Conservation (phyloP, 2,113 vertebrate species). For the Toxotes jaculatrix region DNA sequence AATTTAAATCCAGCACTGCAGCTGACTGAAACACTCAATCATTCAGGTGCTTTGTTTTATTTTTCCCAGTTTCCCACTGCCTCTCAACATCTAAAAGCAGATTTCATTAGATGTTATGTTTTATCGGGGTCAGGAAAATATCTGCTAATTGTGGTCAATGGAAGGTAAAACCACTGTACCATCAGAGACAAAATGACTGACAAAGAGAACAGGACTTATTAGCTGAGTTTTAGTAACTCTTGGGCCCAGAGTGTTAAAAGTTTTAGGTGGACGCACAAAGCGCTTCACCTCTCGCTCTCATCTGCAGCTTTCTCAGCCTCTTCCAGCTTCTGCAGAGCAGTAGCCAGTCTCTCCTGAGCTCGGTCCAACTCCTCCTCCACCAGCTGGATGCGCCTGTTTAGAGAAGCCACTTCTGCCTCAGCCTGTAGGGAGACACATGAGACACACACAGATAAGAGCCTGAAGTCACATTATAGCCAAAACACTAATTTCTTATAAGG, state of each 20-base stretch:
- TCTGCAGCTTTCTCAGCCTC: slow-evolving; percentile 98
- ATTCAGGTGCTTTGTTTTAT: no score
- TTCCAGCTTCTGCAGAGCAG: slow-evolving; percentile 96
- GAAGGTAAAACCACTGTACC: no score
- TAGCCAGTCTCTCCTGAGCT: slow-evolving; percentile 96
- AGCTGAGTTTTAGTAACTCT: not conserved
- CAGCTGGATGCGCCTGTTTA: slow-evolving; percentile 97
- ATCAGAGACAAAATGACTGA: no score
- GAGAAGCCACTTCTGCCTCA: slow-evolving; percentile 96
- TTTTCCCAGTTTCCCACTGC: no score
- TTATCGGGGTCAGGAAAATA: no score
- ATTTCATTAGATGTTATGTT: not conserved
- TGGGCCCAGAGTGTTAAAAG: not conserved
- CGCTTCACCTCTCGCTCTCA: slow-evolving; percentile 93
- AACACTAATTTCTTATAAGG: not conserved
- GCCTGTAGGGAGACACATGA: slow-evolving; percentile 82
- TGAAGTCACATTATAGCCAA: not conserved
- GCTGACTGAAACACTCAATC: not conserved
- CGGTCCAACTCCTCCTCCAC: slow-evolving; percentile 98
- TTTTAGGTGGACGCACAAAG: not conserved
- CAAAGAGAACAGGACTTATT: not conserved
- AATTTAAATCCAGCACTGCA: not conserved
- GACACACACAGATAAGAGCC: slow-evolving; percentile 13
- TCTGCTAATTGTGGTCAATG: no score
- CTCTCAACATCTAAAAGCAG: no score